Evolutionary conservation across 2,797 vertebrate species (phyloP), one percentile per base, ranked within the genome.

Genomic region (Babyrousa celebensis): DNA sequence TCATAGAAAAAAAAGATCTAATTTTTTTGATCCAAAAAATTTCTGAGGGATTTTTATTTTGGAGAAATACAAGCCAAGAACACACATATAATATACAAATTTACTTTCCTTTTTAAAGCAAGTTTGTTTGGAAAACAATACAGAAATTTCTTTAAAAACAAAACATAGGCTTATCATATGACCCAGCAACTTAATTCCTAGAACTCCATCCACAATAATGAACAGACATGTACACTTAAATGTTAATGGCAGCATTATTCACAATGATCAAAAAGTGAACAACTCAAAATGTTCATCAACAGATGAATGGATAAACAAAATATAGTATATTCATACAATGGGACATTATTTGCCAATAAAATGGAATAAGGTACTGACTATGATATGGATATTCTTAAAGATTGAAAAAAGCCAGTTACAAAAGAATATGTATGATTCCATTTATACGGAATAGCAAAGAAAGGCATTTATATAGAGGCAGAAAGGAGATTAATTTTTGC

Each of bases 1-100:
- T 74, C 6, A 29, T 48, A 14, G 20, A 60, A 67, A 84, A 78
- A 27, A 88, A 23, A 74, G 7, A 84, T 0, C 23, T 77, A 89
- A 71, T 43, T 80, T 74, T 8, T 79, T 36, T 36, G 11, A 56
- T 58, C 12, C 36, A 62, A 88, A 85, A 1, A 1, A 15, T 67
- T 94, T 83, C 20, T 90, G 85, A 86, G n/a, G 56, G 36, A 67
- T 48, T 88, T 95, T 88, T 68, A 75, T 29, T 94, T 48, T 6
- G 11, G 27, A 65, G 21, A 62, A 85, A 58, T 71, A 65, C 1
- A 94, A 78, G 2, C 16, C 18, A 63, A 70, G 62, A 85, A 60
- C 20, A 92, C 29, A 56, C 27, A 4, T 72, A 25, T 48, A 43
- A 43, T 72, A n/a, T 9, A 25, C 62, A 72, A 74, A 68, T 87